Percentiles rank a stretch among this genome's conserved stretches.
Conservation (phyloP, 2,888 invertebrate genomes). For the Apodemia mormo region DNA sequence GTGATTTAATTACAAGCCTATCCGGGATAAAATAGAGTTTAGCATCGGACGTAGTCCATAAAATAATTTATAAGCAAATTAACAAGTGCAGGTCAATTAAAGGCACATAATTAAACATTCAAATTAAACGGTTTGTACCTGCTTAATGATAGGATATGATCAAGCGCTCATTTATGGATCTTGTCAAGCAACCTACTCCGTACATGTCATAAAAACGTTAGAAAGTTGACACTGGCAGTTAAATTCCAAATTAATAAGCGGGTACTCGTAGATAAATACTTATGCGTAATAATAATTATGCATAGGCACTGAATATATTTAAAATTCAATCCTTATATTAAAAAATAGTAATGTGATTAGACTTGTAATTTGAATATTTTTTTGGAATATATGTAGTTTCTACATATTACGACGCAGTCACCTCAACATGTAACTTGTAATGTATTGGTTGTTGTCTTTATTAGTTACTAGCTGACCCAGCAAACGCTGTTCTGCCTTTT, state of each 20-base stretch:
- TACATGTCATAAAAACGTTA: slow-evolving; percentile 9
- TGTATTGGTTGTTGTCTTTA: no score
- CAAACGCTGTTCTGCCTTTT: no score
- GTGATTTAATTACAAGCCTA: slow-evolving; percentile 12
- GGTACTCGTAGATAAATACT: neutral
- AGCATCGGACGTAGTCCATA: slow-evolving; percentile 29
- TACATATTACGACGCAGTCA: no score
- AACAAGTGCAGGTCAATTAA: slow-evolving; percentile 26
- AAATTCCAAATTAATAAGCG: slow-evolving; percentile 5
- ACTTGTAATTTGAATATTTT: neutral
- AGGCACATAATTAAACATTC: slow-evolving; percentile 28
- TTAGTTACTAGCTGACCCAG: no score
- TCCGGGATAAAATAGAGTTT: slow-evolving; percentile 17
- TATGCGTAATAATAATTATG: neutral
- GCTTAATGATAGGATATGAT: slow-evolving; percentile 26
- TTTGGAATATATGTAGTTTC: no score
- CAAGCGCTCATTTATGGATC: slow-evolving; percentile 12
- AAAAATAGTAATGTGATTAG: neutral
- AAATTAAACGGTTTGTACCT: slow-evolving; percentile 18
- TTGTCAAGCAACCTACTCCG: neutral
- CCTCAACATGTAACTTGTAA: no score
- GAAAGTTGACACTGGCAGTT: neutral
- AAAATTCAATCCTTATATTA: neutral
- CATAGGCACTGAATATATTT: neutral
- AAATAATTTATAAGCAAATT: slow-evolving; percentile 26